Evolutionary conservation across 2,888 invertebrate species (phyloP).

Genomic region (Chymomyza amoena): DNA sequence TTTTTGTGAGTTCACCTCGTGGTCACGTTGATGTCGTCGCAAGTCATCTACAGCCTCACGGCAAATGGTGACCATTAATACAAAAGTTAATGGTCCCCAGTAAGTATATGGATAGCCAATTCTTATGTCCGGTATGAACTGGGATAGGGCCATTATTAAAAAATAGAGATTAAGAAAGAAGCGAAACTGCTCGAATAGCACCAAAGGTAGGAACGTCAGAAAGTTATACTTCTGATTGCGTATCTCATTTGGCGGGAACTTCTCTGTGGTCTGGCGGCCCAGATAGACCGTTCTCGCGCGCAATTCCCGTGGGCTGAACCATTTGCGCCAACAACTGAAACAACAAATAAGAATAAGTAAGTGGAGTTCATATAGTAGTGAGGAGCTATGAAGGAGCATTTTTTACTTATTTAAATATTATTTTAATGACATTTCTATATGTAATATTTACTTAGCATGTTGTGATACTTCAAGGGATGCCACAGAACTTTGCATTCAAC

Average conservation of each 20-base stretch:
- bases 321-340: conserved; percentile 88
- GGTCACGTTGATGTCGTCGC: conserved; percentile 93
- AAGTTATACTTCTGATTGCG: conserved; percentile 99
- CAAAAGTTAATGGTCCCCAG: conserved; percentile 99
- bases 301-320: conserved; percentile 86
- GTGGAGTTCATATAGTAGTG: background rate
- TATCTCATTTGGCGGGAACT: conserved; percentile 96
- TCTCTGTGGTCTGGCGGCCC: conserved; percentile 88
- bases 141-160: conserved; percentile 97
- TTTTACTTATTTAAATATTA: background rate
- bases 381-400: background rate
- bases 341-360: conserved; percentile 3
- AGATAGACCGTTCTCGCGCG: conserved; percentile 88
- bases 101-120: conserved; percentile 99
- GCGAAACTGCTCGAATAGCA: conserved; percentile 98
- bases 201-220: conserved; percentile 92
- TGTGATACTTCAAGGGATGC: background rate
- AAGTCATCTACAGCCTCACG: conserved; percentile 98
- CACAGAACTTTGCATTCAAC: background rate
- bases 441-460: background rate
- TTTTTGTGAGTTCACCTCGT: conserved; percentile 96
- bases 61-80: conserved; percentile 95
- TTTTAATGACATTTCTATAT: too few species aligned
- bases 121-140: conserved; percentile 97
- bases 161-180: conserved; percentile 99